Percentiles rank a stretch among this genome's conserved stretches.
Conservation (phyloP, 2,888 invertebrate species). For the Biston stratarius region DNA sequence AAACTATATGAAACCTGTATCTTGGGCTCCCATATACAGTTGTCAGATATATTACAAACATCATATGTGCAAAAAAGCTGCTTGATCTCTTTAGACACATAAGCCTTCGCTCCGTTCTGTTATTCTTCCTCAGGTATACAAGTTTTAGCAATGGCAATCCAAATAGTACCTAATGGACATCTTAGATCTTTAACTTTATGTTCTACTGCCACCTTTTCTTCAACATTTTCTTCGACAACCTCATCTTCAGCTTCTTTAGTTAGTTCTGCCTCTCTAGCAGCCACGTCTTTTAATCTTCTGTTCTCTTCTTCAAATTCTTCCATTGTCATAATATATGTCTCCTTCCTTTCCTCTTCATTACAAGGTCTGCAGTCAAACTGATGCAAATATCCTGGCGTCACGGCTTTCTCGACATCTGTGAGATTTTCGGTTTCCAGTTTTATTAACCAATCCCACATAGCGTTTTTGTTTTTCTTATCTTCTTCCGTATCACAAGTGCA, state of each 20-base stretch:
- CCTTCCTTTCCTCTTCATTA: neutral
- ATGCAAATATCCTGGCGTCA: constrained; percentile 2
- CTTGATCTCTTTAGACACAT: too few species aligned
- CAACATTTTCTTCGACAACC: neutral
- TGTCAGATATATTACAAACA: too few species aligned
- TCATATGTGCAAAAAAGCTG: too few species aligned
- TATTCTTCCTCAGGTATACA: neutral
- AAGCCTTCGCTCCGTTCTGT: too few species aligned
- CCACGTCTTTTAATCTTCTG: neutral
- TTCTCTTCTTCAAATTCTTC: neutral
- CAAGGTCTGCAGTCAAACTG: constrained; percentile 10
- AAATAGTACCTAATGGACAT: neutral
- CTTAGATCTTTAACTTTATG: neutral
- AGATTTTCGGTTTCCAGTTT: neutral
- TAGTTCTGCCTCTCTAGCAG: neutral
- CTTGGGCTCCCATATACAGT: too few species aligned
- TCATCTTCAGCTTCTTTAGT: neutral
- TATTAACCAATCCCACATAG: constrained; percentile 3
- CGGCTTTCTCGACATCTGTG: neutral
- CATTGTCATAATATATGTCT: neutral
- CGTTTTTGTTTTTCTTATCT: neutral
- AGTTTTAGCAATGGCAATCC: neutral
- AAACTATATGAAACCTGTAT: too few species aligned
- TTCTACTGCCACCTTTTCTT: neutral
- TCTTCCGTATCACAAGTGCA: constrained; percentile 13